Percentiles rank a stretch among this genome's conserved stretches.
These are phyloP conservation scores for Pterophyllum scalare DNA, from an alignment of 2,113 vertebrate genomes.

Conservation along the genomic window DNA sequence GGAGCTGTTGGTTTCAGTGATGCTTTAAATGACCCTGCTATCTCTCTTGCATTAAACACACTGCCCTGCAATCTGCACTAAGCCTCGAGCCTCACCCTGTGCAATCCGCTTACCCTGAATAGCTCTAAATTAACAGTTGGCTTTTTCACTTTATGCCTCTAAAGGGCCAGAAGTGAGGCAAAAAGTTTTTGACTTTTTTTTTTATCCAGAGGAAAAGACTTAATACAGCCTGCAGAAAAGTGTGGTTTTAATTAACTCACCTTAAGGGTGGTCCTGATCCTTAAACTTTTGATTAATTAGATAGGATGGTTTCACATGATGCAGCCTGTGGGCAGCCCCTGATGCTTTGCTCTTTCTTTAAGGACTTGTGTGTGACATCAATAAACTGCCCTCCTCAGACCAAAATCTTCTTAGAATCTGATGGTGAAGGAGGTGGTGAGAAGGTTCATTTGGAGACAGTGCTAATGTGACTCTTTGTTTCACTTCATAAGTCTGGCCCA, in stretches of 20 bases:
- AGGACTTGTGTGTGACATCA: slow-evolving; percentile 52
- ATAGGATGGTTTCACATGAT: slow-evolving; percentile 48
- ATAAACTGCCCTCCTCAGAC: slow-evolving; percentile 17
- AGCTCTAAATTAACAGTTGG: slow-evolving; percentile 71
- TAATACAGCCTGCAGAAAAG: slow-evolving; percentile 47
- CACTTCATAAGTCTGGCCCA: neutral
- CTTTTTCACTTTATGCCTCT: slow-evolving; percentile 70
- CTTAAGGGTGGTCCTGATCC: slow-evolving; percentile 52
- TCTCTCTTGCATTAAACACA: slow-evolving; percentile 72
- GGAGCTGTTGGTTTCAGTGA: slow-evolving; percentile 53
- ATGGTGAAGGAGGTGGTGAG: neutral
- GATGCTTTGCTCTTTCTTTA: slow-evolving; percentile 30
- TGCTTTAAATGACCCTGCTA: slow-evolving; percentile 72
- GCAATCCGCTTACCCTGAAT: slow-evolving; percentile 76
- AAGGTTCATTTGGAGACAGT: neutral
- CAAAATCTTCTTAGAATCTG: slow-evolving; percentile 1
- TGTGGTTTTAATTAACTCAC: slow-evolving; percentile 62
- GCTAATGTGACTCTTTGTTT: neutral
- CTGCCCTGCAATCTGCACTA: slow-evolving; percentile 73
- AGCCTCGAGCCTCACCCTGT: slow-evolving; percentile 72
- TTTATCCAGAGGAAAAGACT: slow-evolving; percentile 38
- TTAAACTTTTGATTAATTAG: slow-evolving; percentile 65
- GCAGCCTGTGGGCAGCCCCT: slow-evolving; percentile 36
- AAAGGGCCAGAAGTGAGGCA: slow-evolving; percentile 45
- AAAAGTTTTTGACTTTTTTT: neutral